Evolutionary conservation across 2,113 vertebrate genomes (phyloP).

Genomic region (Labeo catla): DNA sequence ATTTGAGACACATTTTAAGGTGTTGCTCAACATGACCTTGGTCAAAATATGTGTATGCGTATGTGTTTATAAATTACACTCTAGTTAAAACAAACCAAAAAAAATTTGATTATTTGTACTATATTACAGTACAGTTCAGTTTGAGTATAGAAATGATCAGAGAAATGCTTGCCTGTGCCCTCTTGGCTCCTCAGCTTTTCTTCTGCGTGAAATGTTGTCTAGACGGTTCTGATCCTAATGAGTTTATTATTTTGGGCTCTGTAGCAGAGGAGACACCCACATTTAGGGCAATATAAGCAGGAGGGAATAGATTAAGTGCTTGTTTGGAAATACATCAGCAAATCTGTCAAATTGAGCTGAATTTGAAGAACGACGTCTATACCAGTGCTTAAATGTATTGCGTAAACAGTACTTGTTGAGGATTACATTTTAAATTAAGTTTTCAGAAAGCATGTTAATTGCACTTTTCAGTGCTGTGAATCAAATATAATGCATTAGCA

Average conservation of each 20-base stretch:
- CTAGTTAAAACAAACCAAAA: not conserved
- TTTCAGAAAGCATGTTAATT: constrained; percentile 18
- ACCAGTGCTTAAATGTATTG: not conserved
- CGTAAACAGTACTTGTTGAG: not conserved
- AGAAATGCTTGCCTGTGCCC: not conserved
- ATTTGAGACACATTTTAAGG: constrained; percentile 58
- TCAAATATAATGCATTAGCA: constrained; percentile 16
- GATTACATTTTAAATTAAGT: not conserved
- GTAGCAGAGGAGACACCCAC: not conserved
- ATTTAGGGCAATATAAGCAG: not conserved
- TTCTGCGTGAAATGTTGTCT: not conserved
- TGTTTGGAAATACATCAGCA: constrained; percentile 22
- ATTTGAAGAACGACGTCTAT: not conserved
- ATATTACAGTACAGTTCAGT: not conserved
- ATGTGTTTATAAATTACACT: not conserved
- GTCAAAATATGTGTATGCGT: not conserved
- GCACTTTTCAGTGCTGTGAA: constrained; percentile 18
- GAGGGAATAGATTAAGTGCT: not conserved
- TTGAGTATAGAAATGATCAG: not conserved
- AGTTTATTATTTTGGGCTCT: constrained; percentile 4
- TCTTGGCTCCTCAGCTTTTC: not conserved
- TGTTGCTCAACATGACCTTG: not conserved
- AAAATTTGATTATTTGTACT: not conserved
- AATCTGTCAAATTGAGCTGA: constrained; percentile 8
- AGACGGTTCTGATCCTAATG: not conserved